phyloP scores from a whole-genome alignment of 2,113 vertebrate genomes.

The Corynorhinus townsendii region DNA sequence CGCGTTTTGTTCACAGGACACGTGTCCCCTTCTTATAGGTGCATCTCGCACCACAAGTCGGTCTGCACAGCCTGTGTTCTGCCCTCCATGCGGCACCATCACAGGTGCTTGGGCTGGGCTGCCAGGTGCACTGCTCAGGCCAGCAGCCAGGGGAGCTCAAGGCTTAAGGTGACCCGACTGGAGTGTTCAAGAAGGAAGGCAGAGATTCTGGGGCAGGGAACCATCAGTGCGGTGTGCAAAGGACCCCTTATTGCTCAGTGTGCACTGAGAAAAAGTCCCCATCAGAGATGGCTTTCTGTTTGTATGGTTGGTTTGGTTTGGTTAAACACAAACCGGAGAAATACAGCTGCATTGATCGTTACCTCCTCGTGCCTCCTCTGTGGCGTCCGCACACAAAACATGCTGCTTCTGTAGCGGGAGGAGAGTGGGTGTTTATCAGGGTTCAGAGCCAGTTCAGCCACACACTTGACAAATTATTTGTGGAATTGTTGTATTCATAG shows the following conservation, averaged over 20 bases:
- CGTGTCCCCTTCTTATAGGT: conserved; percentile 37
- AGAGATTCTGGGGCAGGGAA: conserved; percentile 45
- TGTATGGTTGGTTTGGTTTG: background rate
- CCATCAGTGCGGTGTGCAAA: conserved; percentile 48
- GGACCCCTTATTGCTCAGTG: conserved; percentile 6
- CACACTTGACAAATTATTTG: conserved; percentile 99
- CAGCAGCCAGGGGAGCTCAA: fast-evolving
- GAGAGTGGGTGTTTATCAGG: conserved; percentile 89
- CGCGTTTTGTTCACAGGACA: conserved; percentile 75
- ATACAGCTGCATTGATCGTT: conserved; percentile 84
- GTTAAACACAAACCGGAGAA: conserved; percentile 80
- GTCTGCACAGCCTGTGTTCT: background rate
- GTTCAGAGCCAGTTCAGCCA: conserved; percentile 98
- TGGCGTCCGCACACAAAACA: conserved; percentile 76
- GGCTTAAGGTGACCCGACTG: background rate
- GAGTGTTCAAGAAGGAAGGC: background rate
- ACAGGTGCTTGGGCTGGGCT: background rate
- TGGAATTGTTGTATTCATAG: conserved; percentile 99
- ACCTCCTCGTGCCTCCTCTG: conserved; percentile 80
- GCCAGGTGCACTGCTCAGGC: fast-evolving
- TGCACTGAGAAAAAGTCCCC: conserved; percentile 50
- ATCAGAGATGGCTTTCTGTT: conserved; percentile 62
- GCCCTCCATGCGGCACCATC: conserved; percentile 39
- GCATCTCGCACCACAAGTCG: conserved; percentile 13
- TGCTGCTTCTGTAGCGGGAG: conserved; percentile 81